Evolutionary conservation across 2,888 invertebrate species (phyloP).

Genomic region (Eremobia ochroleuca): DNA sequence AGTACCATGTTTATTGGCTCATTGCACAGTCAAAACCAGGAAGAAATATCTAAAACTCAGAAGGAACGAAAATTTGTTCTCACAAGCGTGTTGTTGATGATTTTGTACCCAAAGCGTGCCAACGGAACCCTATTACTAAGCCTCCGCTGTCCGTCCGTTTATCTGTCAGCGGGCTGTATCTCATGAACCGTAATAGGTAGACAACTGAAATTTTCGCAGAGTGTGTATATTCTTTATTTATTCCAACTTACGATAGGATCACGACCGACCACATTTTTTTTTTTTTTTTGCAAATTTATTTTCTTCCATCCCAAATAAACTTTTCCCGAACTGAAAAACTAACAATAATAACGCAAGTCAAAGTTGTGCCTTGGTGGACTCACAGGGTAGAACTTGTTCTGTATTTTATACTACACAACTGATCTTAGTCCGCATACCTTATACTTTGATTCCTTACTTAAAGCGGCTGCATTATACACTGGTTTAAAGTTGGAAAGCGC

Average conservation of each 20-base stretch:
- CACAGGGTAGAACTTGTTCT: constrained; percentile 61
- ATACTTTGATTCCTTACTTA: constrained; percentile 58
- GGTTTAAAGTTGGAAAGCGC: constrained; percentile 43
- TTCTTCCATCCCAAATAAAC: constrained; percentile 11
- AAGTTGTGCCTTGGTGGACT: constrained; percentile 55
- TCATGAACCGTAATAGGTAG: too few species aligned
- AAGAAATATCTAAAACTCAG: too few species aligned
- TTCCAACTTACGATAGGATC: too few species aligned
- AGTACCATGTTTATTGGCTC: background rate
- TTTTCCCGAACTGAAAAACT: background rate
- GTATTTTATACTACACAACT: constrained; percentile 61
- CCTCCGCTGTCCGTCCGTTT: too few species aligned
- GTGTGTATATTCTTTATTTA: too few species aligned
- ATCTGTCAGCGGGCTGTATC: too few species aligned
- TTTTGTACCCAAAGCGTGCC: too few species aligned
- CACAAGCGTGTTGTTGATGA: background rate
- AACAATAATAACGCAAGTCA: constrained; percentile 24
- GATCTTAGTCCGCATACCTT: constrained; percentile 50
- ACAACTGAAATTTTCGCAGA: too few species aligned
- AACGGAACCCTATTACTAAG: too few species aligned
- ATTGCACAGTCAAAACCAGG: background rate
- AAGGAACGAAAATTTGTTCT: background rate
- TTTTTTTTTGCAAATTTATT: background rate
- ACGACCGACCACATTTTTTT: fast-evolving
- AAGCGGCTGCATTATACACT: constrained; percentile 43